phyloP scores from a whole-genome alignment of 2,797 vertebrate genomes.

The Miichthys miiuy region DNA sequence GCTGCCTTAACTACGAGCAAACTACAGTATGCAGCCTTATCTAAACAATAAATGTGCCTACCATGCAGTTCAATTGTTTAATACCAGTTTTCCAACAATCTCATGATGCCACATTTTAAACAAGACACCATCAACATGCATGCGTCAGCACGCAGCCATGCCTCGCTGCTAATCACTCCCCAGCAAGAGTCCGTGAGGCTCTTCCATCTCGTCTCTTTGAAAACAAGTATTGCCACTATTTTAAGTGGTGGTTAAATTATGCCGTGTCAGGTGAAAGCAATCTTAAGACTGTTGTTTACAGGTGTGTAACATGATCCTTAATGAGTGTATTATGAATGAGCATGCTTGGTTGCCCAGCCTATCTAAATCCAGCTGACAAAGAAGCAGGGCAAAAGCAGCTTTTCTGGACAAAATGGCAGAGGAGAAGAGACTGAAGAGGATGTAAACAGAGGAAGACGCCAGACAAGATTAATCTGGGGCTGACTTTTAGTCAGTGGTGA shows the following conservation, averaged over 20 bases:
- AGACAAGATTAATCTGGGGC: too few relatives aligned
- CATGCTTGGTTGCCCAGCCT: conserved; percentile 13
- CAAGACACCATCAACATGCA: conserved; percentile 32
- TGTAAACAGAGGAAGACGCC: too few relatives aligned
- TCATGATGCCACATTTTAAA: conserved; percentile 25
- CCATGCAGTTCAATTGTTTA: conserved; percentile 1
- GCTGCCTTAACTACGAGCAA: not conserved
- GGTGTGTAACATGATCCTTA: conserved; percentile 39
- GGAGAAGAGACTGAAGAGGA: too few relatives aligned
- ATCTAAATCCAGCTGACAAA: conserved; percentile 25
- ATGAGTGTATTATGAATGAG: conserved; percentile 29
- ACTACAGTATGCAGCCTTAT: not conserved
- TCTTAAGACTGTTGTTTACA: conserved; percentile 39
- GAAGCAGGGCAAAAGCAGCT: too few relatives aligned
- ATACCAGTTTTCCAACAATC: not conserved
- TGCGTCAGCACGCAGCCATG: conserved; percentile 57
- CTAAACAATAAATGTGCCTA: not conserved
- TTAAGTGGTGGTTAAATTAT: conserved; percentile 36
- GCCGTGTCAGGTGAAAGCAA: conserved; percentile 45
- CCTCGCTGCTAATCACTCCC: conserved; percentile 33
- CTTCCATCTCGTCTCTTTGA: not conserved
- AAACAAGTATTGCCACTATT: conserved; percentile 47
- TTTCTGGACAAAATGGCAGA: too few relatives aligned
- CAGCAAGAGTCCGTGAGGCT: conserved; percentile 16
- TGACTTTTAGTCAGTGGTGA: too few relatives aligned